These are phyloP conservation scores for Brachirus orientalis DNA, from an alignment of 2,113 vertebrate species.

Conservation along the genomic window DNA sequence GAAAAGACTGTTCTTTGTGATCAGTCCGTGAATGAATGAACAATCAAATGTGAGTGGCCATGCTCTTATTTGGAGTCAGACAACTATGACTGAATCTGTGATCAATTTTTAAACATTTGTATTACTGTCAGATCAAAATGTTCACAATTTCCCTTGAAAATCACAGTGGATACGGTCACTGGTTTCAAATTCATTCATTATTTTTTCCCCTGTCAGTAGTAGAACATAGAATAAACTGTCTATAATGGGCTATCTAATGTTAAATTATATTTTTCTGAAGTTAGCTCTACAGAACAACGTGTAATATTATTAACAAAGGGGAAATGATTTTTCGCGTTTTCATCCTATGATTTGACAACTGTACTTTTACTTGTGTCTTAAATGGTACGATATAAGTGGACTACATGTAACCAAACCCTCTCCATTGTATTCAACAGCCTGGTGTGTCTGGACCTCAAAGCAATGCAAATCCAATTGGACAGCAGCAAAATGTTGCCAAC, in stretches of 20 bases:
- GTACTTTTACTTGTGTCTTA: not conserved
- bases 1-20: too few species aligned
- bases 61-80: conserved; percentile 1
- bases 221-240: too few species aligned
- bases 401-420: not conserved
- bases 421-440: conserved; percentile 40
- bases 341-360: too few species aligned
- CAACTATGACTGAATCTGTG: not conserved
- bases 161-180: conserved; percentile 4
- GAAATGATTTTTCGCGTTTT: not conserved
- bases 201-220: not conserved
- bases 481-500: conserved; percentile 85
- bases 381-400: not conserved
- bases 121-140: conserved; percentile 38
- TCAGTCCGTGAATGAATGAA: too few species aligned
- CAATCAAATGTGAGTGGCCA: not conserved
- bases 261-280: not conserved
- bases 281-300: not conserved
- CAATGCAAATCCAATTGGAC: conserved; percentile 70
- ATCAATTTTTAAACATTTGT: conserved; percentile 49
- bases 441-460: conserved; percentile 65
- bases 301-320: not conserved
- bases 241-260: not conserved
- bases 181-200: not conserved
- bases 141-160: not conserved